phyloP scores from a whole-genome alignment of 2,113 vertebrate genomes.

The Ophiodon elongatus region DNA sequence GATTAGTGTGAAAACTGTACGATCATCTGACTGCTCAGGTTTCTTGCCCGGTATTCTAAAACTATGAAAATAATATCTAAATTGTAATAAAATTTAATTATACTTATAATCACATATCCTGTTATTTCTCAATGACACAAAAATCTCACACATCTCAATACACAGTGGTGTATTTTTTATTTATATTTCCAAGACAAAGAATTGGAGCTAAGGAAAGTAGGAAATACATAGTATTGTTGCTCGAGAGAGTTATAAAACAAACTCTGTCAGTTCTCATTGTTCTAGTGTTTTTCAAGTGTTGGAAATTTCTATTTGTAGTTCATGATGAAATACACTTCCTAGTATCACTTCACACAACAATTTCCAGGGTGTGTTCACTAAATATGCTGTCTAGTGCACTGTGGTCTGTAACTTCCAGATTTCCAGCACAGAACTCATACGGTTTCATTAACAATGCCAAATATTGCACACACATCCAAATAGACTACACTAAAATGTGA shows the following conservation, averaged over 20 bases:
- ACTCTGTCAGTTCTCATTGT: background rate
- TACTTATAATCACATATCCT: background rate
- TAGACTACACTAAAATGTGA: background rate
- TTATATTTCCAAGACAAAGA: background rate
- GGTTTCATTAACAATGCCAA: background rate
- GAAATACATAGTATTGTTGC: background rate
- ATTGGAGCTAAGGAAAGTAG: background rate
- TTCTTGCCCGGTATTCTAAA: background rate
- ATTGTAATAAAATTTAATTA: background rate
- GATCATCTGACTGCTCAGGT: background rate
- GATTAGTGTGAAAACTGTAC: background rate
- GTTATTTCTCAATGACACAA: background rate
- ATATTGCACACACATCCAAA: background rate
- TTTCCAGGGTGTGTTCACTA: constrained; percentile 27
- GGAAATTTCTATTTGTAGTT: background rate
- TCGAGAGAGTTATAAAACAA: background rate
- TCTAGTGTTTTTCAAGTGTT: background rate
- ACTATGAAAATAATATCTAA: background rate
- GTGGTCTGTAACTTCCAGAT: constrained; percentile 7
- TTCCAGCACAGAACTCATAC: background rate
- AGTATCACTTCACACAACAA: constrained; percentile 4
- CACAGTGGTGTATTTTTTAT: background rate
- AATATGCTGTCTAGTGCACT: background rate
- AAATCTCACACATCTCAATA: background rate
- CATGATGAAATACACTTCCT: constrained; percentile 20